Percentiles rank a stretch among this genome's conserved stretches.
These are phyloP conservation scores for Herminia tarsipennalis DNA, from an alignment of 2,888 invertebrate genomes.

Conservation along the genomic window DNA sequence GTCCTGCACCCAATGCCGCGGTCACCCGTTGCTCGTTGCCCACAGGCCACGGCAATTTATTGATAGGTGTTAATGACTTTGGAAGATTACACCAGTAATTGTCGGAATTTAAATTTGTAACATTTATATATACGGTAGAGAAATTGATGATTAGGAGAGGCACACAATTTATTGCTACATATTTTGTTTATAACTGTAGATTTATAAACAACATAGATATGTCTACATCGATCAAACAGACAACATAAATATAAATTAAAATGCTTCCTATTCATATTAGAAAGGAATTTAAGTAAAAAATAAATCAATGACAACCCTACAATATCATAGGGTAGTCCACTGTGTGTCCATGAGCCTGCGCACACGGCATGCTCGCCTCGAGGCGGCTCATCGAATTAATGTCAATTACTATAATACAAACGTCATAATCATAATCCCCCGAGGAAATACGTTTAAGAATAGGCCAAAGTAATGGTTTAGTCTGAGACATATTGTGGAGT, in stretches of 20 bases:
- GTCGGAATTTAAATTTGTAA: slow-evolving; percentile 9
- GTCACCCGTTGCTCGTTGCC: slow-evolving; percentile 1
- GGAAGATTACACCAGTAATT: slow-evolving; percentile 11
- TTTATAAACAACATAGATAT: too few species aligned
- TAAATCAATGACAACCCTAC: not conserved
- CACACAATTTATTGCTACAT: too few species aligned
- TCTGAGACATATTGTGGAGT: not conserved
- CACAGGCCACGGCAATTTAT: slow-evolving; percentile 20
- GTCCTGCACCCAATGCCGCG: not conserved
- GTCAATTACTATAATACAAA: slow-evolving; percentile 9
- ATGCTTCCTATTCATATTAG: too few species aligned
- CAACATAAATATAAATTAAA: too few species aligned
- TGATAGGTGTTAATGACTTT: slow-evolving; percentile 23
- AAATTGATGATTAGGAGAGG: not conserved
- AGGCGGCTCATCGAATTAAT: slow-evolving; percentile 9
- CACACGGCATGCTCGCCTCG: not conserved
- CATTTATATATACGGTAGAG: slow-evolving; percentile 2
- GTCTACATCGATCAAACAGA: too few species aligned
- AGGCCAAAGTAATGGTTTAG: not conserved
- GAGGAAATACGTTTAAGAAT: not conserved
- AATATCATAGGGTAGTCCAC: not conserved
- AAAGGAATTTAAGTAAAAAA: too few species aligned
- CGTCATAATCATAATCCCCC: slow-evolving; percentile 2
- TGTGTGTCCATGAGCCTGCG: not conserved
- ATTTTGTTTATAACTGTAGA: too few species aligned